These are phyloP conservation scores for Tridacna crocea DNA, from an alignment of 2,888 invertebrate genomes.

Conservation along the genomic window DNA sequence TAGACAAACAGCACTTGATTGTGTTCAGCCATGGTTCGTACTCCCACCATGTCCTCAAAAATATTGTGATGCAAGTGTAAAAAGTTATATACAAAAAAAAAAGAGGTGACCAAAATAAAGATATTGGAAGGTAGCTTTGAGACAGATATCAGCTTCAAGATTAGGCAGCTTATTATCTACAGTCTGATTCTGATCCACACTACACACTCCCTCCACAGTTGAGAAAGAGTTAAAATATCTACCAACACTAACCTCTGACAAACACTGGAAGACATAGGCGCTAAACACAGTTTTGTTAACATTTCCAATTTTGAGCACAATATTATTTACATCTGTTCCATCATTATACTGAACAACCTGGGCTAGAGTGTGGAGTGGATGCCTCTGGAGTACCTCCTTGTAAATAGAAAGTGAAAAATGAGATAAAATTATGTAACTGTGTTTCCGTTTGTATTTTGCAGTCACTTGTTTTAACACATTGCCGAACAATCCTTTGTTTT, in stretches of 20 bases:
- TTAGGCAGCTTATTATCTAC: too few species aligned
- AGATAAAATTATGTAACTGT: background rate
- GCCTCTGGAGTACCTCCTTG: constrained; percentile 81
- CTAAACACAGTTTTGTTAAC: constrained; percentile 79
- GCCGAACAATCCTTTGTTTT: too few species aligned
- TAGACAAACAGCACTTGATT: background rate
- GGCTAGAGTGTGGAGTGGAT: constrained; percentile 82
- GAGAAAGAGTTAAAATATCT: too few species aligned
- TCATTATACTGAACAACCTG: constrained; percentile 82
- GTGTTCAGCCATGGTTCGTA: background rate
- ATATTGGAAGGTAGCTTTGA: too few species aligned
- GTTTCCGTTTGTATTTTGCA: background rate
- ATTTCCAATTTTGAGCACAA: constrained; percentile 81
- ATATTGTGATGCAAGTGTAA: too few species aligned
- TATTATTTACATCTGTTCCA: constrained; percentile 79
- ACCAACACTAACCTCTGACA: constrained; percentile 73
- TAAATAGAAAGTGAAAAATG: background rate
- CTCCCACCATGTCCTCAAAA: background rate
- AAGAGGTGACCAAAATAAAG: too few species aligned
- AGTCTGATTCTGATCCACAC: too few species aligned
- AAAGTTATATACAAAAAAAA: too few species aligned
- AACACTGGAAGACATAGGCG: constrained; percentile 82
- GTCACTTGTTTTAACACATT: too few species aligned
- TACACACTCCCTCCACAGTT: too few species aligned
- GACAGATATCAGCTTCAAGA: too few species aligned